phyloP scores from a whole-genome alignment of 2,797 vertebrate species.

The Gambusia yucatana region DNA sequence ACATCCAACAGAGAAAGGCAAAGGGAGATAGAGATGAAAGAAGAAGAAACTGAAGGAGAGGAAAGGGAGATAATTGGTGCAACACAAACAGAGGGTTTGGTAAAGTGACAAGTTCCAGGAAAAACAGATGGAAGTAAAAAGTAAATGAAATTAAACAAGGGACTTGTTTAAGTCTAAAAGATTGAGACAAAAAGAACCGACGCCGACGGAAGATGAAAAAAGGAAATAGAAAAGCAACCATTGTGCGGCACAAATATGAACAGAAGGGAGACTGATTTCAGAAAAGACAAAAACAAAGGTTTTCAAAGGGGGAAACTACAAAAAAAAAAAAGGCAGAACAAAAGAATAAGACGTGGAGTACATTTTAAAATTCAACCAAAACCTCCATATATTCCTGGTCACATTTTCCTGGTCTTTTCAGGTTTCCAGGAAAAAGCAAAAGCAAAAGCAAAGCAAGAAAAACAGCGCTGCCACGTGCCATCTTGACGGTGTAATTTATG shows the following conservation, averaged over 20 bases:
- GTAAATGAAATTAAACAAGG: slow-evolving; percentile 11
- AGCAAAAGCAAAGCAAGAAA: not conserved
- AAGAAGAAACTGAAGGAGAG: slow-evolving; percentile 22
- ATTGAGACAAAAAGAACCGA: slow-evolving; percentile 12
- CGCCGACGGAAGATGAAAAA: slow-evolving; percentile 23
- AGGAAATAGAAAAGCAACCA: slow-evolving; percentile 14
- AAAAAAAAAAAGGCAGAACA: slow-evolving; percentile 1
- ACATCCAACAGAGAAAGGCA: slow-evolving; percentile 10
- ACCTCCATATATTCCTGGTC: not conserved
- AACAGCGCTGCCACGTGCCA: not conserved
- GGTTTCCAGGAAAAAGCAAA: not conserved
- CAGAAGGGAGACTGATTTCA: slow-evolving; percentile 24
- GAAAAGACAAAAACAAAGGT: not conserved
- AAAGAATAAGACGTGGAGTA: not conserved
- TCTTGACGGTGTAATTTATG: not conserved
- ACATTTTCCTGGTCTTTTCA: not conserved
- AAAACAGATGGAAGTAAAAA: slow-evolving; percentile 7
- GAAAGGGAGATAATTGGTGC: slow-evolving; percentile 44
- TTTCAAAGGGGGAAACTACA: not conserved
- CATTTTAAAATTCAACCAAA: not conserved
- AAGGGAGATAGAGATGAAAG: not conserved
- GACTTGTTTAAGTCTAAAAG: slow-evolving; percentile 18
- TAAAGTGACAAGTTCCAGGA: slow-evolving; percentile 8
- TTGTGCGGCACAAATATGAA: slow-evolving; percentile 29
- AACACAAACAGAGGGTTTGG: slow-evolving; percentile 36